Percentiles rank a stretch among this genome's conserved stretches.
These are phyloP conservation scores for Cepaea hortensis DNA, from an alignment of 2,888 invertebrate genomes.

Conservation along the genomic window DNA sequence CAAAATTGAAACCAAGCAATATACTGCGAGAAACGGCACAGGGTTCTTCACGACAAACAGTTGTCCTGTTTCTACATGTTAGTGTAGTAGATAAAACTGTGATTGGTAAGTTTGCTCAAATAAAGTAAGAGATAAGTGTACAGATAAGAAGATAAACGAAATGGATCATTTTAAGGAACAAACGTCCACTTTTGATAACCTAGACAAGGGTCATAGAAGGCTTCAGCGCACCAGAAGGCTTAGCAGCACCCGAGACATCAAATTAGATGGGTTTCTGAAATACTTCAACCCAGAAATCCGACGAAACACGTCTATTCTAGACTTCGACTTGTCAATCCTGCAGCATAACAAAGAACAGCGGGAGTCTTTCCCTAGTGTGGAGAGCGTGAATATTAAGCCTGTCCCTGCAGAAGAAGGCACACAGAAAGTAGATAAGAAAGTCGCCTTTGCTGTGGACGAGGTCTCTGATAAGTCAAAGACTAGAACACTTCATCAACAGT, in stretches of 20 bases:
- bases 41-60: too few relatives aligned
- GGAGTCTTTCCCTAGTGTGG: background rate
- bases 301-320: background rate
- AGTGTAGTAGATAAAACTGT: too few relatives aligned
- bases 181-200: too few relatives aligned
- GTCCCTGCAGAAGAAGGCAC: background rate
- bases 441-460: background rate
- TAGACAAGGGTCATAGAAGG: too few relatives aligned
- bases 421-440: background rate
- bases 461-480: background rate
- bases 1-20: too few relatives aligned
- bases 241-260: background rate
- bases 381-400: background rate
- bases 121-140: too few relatives aligned
- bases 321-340: background rate
- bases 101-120: too few relatives aligned
- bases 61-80: too few relatives aligned
- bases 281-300: background rate
- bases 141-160: too few relatives aligned
- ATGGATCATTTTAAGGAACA: too few relatives aligned
- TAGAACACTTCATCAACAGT: too few relatives aligned
- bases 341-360: background rate
- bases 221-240: background rate
- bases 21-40: too few relatives aligned
- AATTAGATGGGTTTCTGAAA: background rate